Percentiles rank a stretch among this genome's conserved stretches.
Conservation (phyloP, 2,888 invertebrate genomes). For the Ichneumon xanthorius region DNA sequence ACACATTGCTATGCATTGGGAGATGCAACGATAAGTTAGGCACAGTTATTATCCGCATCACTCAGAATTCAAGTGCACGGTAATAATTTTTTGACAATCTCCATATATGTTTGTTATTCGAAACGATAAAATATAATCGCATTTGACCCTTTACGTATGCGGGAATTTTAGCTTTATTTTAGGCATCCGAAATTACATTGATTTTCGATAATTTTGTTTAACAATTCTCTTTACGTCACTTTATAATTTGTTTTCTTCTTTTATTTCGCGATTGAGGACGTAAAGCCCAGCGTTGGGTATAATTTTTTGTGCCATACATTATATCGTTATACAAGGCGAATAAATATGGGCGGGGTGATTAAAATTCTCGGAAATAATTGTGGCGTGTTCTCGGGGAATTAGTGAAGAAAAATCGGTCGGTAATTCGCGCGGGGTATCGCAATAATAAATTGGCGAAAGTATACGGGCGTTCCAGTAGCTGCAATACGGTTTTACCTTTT, state of each 20-base stretch:
- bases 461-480: conserved; percentile 11
- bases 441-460: conserved; percentile 53
- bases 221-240: no score
- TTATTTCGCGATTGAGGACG: neutral
- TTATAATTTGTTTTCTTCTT: neutral
- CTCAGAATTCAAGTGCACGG: neutral
- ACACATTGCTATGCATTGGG: neutral
- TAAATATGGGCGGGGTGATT: neutral
- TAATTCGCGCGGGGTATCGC: conserved; percentile 27
- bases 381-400: conserved; percentile 30
- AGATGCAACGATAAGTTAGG: neutral
- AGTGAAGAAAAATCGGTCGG: conserved; percentile 42
- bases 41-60: conserved; percentile 6
- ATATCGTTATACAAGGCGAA: neutral
- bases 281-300: neutral
- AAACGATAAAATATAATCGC: neutral
- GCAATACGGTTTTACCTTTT: conserved; percentile 27
- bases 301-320: neutral
- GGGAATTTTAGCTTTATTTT: neutral
- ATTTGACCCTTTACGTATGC: neutral
- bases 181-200: no score
- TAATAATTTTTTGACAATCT: neutral
- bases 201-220: no score
- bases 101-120: neutral
- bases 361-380: conserved; percentile 11